Evolutionary conservation across 1,140 invertebrate species (phyloP).

Genomic region (Leucophenga varia): DNA sequence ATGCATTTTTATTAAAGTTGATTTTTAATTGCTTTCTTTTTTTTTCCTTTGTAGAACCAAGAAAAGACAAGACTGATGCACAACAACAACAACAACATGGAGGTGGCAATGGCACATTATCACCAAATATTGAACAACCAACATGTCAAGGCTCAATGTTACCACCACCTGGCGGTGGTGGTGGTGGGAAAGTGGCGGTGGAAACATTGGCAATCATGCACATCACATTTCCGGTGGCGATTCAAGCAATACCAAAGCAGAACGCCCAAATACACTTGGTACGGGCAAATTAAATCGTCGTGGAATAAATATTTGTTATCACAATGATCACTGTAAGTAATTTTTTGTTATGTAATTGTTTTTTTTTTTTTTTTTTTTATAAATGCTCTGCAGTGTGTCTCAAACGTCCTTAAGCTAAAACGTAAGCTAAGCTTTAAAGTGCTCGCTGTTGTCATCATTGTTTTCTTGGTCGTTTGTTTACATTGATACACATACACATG

Average conservation of each 20-base stretch:
- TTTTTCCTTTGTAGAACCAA: slow-evolving; percentile 71
- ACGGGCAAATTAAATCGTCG: slow-evolving; percentile 71
- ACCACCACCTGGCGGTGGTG: slow-evolving; percentile 54
- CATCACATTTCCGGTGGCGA: slow-evolving; percentile 16
- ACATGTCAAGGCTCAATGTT: slow-evolving; percentile 57
- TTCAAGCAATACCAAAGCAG: slow-evolving; percentile 61
- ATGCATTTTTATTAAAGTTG: too few species aligned
- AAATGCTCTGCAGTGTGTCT: too few species aligned
- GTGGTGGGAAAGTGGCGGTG: slow-evolving; percentile 29
- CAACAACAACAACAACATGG: slow-evolving; percentile 59
- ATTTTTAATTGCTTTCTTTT: too few species aligned
- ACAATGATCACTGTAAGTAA: slow-evolving; percentile 71
- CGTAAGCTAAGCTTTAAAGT: too few species aligned
- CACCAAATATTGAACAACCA: slow-evolving; percentile 62
- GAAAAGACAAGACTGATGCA: slow-evolving; percentile 87
- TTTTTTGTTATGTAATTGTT: too few species aligned
- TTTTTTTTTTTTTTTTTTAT: too few species aligned
- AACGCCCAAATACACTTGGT: slow-evolving; percentile 73
- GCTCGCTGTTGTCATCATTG: too few species aligned
- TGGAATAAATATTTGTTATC: slow-evolving; percentile 66
- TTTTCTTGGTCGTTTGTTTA: not conserved
- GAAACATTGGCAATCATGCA: slow-evolving; percentile 28
- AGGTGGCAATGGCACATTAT: slow-evolving; percentile 64
- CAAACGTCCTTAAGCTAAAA: too few species aligned
- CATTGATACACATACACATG: too few species aligned